Evolutionary conservation across 2,797 vertebrate species (phyloP), one percentile per base, ranked within the genome.

Genomic region (Gastrophryne carolinensis): DNA sequence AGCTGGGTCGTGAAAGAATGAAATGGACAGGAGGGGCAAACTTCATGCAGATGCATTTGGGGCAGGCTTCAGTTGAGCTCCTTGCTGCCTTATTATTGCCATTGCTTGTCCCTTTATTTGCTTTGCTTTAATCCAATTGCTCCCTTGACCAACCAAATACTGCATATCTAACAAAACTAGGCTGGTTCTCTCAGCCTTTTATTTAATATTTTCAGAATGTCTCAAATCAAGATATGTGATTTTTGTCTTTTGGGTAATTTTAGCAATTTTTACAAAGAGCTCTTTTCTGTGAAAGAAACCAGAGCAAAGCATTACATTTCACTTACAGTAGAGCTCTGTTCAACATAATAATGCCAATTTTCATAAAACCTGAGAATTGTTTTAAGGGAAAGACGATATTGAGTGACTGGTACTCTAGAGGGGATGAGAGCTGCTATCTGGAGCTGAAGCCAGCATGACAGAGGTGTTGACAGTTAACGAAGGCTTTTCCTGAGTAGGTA

Each of bases 271-370:
- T 15, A 30, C 26, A 7, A 5, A 26, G 24, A 27, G 26, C 11
- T 19, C 44, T 47, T 47, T 29, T 15, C 23, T 54, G 52, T 19
- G 11, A 65, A 47, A 32, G 7, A n/a, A 21, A 34, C 6, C 54
- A 29, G 12, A 56, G 5, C 13, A 64, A 13, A 19, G 47, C 27
- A 11, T 11, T 52, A 23, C 58, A 24, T 54, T 34, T 57, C 67
- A 66, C 62, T 50, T 37, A 52, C 32, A 62, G 17, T 19, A 3
- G 34, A 49, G 37, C 34, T 58, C 23, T 50, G 37, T 21, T 60
- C 30, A 73, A 73, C 58, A 61, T 37, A 75, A 68, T 75, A 61
- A 68, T 68, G 73, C 52, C 64, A 68, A 57, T 75, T 75, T 75
- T 60, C 61, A 47, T 68, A 50, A 39, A 23, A 52, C 30, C 5